phyloP scores from a whole-genome alignment of 2,113 vertebrate genomes.

The Oryzias woworae region DNA sequence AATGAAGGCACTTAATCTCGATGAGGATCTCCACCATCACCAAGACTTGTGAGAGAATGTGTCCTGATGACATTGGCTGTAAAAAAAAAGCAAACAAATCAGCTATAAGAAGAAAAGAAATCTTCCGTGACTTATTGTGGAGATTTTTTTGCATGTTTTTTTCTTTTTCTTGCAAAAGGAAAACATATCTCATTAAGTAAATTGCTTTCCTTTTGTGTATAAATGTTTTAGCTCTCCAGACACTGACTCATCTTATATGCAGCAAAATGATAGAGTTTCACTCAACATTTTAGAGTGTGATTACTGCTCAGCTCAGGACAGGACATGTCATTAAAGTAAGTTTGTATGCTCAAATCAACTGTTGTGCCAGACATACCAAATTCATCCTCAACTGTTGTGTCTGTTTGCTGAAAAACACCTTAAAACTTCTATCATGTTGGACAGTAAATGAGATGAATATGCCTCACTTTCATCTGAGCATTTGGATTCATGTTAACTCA shows the following conservation, averaged over 20 bases:
- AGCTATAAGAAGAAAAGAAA: neutral
- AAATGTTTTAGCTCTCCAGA: constrained; percentile 4
- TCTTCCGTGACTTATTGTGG: neutral
- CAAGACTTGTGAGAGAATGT: constrained; percentile 3
- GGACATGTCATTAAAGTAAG: constrained; percentile 11
- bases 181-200: neutral
- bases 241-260: constrained; percentile 32
- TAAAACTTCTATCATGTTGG: neutral
- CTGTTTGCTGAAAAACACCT: neutral
- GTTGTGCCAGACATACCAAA: constrained; percentile 17
- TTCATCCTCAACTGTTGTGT: neutral
- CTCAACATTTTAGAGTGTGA: neutral
- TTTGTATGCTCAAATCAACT: constrained; percentile 14
- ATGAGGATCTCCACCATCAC: constrained; percentile 21
- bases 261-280: constrained; percentile 14
- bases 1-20: constrained; percentile 45
- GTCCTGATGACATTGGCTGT: constrained; percentile 21
- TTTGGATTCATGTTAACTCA: no score
- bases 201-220: neutral
- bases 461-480: no score
- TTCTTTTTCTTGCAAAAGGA: constrained; percentile 2
- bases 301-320: constrained; percentile 13
- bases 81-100: neutral
- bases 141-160: neutral
- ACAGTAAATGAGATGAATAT: neutral